phyloP scores from a whole-genome alignment of 2,888 invertebrate species.

The Napeogenes inachia region DNA sequence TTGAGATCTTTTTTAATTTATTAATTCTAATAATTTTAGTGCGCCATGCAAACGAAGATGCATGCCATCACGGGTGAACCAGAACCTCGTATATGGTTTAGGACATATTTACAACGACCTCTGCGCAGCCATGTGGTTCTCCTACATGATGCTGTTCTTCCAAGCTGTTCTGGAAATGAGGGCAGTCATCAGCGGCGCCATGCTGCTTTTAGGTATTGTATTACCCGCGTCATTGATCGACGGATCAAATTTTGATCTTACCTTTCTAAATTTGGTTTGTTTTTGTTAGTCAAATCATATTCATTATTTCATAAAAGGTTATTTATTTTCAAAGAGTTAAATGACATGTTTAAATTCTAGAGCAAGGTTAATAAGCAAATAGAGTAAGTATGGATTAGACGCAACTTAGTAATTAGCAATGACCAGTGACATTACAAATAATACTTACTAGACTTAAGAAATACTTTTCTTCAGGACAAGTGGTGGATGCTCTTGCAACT shows the following conservation, averaged over 20 bases:
- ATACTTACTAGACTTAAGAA: neutral
- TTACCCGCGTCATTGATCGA: constrained; percentile 16
- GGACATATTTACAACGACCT: constrained; percentile 96
- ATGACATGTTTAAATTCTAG: neutral
- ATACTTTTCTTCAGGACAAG: constrained; percentile 79
- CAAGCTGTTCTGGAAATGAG: constrained; percentile 78
- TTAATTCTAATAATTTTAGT: constrained; percentile 36
- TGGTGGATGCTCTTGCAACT: constrained; percentile 92
- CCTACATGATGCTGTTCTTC: constrained; percentile 92
- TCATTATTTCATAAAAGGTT: neutral
- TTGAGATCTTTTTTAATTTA: neutral
- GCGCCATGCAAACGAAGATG: constrained; percentile 50
- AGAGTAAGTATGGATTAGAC: constrained; percentile 1
- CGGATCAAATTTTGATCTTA: neutral
- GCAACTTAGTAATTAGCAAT: neutral
- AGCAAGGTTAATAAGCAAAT: constrained; percentile 6
- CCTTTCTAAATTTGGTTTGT: neutral
- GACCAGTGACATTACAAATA: neutral
- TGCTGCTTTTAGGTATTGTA: constrained; percentile 81
- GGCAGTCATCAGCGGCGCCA: constrained; percentile 76
- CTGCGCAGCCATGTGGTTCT: constrained; percentile 98
- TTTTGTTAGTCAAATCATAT: neutral
- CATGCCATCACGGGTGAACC: constrained; percentile 51
- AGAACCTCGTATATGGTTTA: constrained; percentile 78
- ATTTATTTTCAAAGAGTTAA: neutral